phyloP scores from a whole-genome alignment of 1,140 invertebrate species.

The Cotesia chilonis region DNA sequence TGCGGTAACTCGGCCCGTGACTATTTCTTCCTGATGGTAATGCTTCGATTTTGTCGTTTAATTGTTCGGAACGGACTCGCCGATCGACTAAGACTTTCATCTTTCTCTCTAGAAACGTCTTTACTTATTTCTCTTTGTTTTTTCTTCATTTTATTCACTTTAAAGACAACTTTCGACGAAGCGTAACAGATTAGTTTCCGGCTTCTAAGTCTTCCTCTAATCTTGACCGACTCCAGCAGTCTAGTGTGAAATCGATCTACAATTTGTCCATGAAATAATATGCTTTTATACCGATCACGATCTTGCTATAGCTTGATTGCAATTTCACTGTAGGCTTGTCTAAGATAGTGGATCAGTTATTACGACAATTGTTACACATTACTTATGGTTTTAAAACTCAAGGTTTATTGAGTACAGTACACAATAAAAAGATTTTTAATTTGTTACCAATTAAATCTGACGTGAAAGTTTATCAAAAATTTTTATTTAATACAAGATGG shows the following conservation, averaged over 20 bases:
- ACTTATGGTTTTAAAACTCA: conserved; percentile 7
- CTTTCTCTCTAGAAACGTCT: conserved; percentile 12
- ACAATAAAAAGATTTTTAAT: no score
- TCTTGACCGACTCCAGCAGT: conserved; percentile 1
- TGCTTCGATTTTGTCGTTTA: conserved; percentile 53
- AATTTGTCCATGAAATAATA: conserved; percentile 9
- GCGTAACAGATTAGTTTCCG: conserved; percentile 21
- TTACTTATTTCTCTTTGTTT: not conserved
- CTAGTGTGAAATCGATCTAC: conserved; percentile 22
- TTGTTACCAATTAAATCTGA: no score
- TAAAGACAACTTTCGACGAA: not conserved
- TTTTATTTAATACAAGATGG: no score
- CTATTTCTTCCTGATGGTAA: conserved; percentile 28
- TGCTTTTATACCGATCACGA: not conserved
- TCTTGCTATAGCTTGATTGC: not conserved
- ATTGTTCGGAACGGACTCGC: conserved; percentile 53
- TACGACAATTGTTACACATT: conserved; percentile 20
- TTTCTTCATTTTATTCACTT: not conserved
- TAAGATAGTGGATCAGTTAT: conserved; percentile 23
- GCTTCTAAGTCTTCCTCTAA: conserved; percentile 3
- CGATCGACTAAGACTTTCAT: conserved; percentile 30
- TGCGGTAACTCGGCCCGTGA: conserved; percentile 31
- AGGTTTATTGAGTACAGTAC: no score
- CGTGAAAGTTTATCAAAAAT: no score
- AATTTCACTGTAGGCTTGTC: conserved; percentile 4